Conservation (phyloP, 2,797 vertebrate genomes). For the Muscicapa comitata region DNA sequence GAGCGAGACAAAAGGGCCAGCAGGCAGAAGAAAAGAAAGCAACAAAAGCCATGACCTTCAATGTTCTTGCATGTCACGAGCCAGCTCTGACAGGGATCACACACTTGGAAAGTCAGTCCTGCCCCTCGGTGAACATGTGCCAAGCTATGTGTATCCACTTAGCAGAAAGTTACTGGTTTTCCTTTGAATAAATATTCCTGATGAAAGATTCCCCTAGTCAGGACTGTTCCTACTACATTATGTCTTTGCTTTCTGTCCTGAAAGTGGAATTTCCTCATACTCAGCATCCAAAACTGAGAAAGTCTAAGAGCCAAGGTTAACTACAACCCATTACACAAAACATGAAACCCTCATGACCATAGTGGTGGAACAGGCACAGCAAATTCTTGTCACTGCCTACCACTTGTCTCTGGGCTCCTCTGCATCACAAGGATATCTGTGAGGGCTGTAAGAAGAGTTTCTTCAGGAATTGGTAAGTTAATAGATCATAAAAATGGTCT, state of each 20-base stretch:
- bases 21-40: neutral
- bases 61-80: accelerated
- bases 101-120: neutral
- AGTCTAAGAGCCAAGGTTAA: neutral
- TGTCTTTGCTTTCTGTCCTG: neutral
- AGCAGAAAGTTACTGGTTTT: neutral
- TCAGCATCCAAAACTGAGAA: neutral
- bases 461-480: neutral
- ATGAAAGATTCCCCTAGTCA: neutral
- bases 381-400: neutral
- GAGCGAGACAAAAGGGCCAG: neutral
- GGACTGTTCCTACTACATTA: neutral
- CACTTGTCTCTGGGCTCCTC: neutral
- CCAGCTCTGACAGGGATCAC: neutral
- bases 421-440: neutral
- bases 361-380: neutral
- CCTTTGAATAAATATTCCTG: neutral
- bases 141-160: neutral
- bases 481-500: neutral
- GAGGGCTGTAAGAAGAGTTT: neutral
- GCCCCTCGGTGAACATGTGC: neutral
- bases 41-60: neutral
- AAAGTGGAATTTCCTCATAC: neutral
- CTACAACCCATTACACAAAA: neutral
- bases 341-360: accelerated